Conservation (phyloP, 2,888 invertebrate genomes). For the Cactoblastis cactorum region DNA sequence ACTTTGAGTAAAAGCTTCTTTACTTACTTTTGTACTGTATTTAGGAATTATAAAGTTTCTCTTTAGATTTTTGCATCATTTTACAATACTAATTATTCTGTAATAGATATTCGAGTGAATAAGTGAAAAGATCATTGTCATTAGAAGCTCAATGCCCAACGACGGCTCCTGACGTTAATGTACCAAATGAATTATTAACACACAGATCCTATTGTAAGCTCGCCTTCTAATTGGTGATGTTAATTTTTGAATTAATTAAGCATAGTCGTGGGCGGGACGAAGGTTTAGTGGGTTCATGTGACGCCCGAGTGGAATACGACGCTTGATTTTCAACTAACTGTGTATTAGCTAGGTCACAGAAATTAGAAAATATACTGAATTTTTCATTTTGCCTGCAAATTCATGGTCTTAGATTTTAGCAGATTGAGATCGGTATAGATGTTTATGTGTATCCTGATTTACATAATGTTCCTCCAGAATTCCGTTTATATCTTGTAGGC, state of each 20-base stretch:
- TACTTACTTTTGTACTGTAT: not conserved
- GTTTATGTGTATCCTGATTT: too few relatives aligned
- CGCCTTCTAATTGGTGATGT: conserved; percentile 24
- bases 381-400: too few relatives aligned
- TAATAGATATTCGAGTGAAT: not conserved
- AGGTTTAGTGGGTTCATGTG: not conserved
- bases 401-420: too few relatives aligned
- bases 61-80: not conserved
- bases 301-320: not conserved
- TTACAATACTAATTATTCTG: not conserved
- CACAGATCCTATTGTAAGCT: conserved; percentile 28
- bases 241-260: conserved; percentile 31
- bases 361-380: too few relatives aligned
- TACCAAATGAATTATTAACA: conserved; percentile 28
- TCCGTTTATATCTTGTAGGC: too few relatives aligned
- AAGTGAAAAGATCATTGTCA: conserved; percentile 4
- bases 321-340: not conserved
- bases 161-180: conserved; percentile 13
- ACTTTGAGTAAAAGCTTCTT: conserved; percentile 3
- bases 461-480: too few relatives aligned
- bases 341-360: not conserved
- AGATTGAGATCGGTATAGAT: too few relatives aligned
- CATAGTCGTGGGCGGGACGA: conserved; percentile 28
- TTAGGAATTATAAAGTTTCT: not conserved
- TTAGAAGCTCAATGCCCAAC: not conserved